Base-by-base conservation (phyloP, 2,888 invertebrate species). In the Adineta ricciae region DNA sequence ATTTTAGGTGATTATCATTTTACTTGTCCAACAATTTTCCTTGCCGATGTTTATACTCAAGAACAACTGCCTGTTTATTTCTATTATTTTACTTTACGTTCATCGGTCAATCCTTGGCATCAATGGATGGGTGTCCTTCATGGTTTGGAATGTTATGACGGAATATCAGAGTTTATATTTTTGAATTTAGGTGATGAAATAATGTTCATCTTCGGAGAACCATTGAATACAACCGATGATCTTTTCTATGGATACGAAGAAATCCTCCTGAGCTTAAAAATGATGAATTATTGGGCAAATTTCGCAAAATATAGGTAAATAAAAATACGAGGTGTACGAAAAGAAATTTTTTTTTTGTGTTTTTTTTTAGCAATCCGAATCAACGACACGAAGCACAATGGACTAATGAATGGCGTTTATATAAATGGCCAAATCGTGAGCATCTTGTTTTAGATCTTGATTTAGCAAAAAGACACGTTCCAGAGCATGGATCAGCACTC, bases 241-340 rank as follows among this genome's bases (percentile, higher is more conserved):
- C 54, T 56, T 3, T 93, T 94, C 90, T 96, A 95, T 91, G 94
- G 93, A 16, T 92, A 93, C 1, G 94, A 94, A 88, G 96, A 97
- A 90, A 92, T 94, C 49, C 93, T 94, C 87, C 93, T 97, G 87
- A 95, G 95, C 89, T 93, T 93, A 89, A 92, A 94, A 87, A 93
- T 96, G 90, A 96, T 96, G 95, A 93, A 93, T 89, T 96, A 96
- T 90, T 96, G 96, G 96, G 94, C 96, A 1, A 96, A 96, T 90
- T 97, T 97, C 90, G 96, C 96, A 72, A 94, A 95, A 92, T 94
- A 94, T 87, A 96, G 97, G 97, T 97, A 92, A 72, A 46, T 49
- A 5, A 83, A 49, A 49, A 49, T 11, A 49, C 9, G 14, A 49
- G 49, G 14, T 11, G 49, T 11, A 49, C 9, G 9, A 49, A 14